Conservation (phyloP, 30 jellyfish, hydroid and myxozoan species). For the Aurelia aurita region DNA sequence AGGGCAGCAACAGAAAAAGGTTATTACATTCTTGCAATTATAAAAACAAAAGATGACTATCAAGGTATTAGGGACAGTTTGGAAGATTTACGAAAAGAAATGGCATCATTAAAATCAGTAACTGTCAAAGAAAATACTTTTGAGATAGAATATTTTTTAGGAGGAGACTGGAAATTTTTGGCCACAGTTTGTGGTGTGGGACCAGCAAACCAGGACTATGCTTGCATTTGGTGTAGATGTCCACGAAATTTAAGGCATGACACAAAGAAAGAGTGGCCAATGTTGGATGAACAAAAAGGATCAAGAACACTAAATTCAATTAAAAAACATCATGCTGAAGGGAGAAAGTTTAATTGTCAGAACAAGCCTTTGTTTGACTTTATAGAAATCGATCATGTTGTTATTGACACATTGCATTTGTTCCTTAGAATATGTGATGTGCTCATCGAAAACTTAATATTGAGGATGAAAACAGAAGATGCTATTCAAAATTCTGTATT, state of each 20-base stretch:
- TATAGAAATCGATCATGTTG: conserved; percentile 30
- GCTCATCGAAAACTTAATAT: conserved; percentile 19
- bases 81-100: too few relatives aligned
- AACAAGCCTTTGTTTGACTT: conserved; percentile 18
- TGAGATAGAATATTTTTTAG: conserved; percentile 5
- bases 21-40: too few relatives aligned
- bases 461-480: conserved; percentile 20
- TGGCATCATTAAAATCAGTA: too few relatives aligned
- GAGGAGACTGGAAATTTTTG: conserved; percentile 61
- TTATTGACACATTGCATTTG: conserved; percentile 46
- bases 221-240: conserved; percentile 61
- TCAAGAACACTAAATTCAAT: conserved; percentile 14
- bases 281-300: conserved; percentile 6
- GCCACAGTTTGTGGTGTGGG: conserved; percentile 44
- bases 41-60: too few relatives aligned
- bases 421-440: conserved; percentile 46
- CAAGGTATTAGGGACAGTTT: too few relatives aligned
- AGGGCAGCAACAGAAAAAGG: too few relatives aligned
- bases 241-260: conserved; percentile 16
- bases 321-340: conserved; percentile 10
- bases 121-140: too few relatives aligned
- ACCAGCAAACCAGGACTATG: conserved; percentile 52
- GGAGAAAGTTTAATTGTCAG: conserved; percentile 6
- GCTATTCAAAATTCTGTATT: conserved; percentile 11
- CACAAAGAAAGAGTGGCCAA: conserved; percentile 18